These are phyloP conservation scores for Ceyx margarethae DNA, from an alignment of 2,113 vertebrate species.

Conservation along the genomic window DNA sequence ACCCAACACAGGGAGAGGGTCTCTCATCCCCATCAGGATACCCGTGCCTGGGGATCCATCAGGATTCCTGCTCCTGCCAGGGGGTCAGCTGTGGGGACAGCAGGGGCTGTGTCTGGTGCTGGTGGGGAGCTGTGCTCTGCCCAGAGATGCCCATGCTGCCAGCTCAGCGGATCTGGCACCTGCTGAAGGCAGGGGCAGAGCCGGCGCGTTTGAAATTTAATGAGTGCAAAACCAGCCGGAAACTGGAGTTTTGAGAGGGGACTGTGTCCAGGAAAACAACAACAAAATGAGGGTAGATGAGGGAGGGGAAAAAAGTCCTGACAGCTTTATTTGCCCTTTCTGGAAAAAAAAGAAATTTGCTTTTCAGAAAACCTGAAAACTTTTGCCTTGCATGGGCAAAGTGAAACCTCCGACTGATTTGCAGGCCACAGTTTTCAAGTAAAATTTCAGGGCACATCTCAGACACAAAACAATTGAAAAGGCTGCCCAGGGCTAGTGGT, in stretches of 20 bases:
- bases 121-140: not conserved
- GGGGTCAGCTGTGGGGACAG: fast-evolving
- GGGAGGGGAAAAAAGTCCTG: not conserved
- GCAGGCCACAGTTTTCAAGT: not conserved
- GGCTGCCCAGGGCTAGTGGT: too few relatives aligned
- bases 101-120: not conserved
- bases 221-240: constrained; percentile 23
- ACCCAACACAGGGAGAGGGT: not conserved
- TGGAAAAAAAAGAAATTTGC: not conserved
- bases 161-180: constrained; percentile 40
- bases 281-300: not conserved
- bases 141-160: not conserved
- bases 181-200: not conserved
- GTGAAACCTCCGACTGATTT: not conserved
- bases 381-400: fast-evolving
- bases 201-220: not conserved
- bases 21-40: not conserved
- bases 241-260: not conserved
- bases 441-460: not conserved
- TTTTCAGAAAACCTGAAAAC: not conserved
- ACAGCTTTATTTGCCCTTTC: not conserved
- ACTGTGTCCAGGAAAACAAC: not conserved
- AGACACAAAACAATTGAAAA: not conserved
- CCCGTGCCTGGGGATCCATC: not conserved
- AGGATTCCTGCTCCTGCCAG: not conserved